Conservation (phyloP, 2,113 vertebrate genomes). For the Toxostoma redivivum region DNA sequence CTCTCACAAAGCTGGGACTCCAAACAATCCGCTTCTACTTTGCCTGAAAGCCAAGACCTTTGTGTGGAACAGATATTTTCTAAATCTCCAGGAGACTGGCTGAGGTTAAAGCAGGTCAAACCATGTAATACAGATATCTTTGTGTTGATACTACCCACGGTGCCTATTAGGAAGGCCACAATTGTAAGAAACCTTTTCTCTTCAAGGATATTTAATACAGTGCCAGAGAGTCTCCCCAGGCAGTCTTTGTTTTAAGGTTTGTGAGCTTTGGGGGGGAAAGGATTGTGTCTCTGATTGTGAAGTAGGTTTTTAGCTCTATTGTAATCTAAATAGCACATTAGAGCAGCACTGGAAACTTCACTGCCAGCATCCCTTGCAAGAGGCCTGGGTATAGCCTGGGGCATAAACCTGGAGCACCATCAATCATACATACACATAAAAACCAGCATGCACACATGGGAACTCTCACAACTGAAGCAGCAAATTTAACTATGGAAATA, state of each 20-base stretch:
- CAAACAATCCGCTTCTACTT: neutral
- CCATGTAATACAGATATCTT: neutral
- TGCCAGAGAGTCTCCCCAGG: slow-evolving; percentile 6
- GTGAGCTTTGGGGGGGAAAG: neutral
- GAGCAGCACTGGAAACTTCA: neutral
- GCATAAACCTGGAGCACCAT: slow-evolving; percentile 17
- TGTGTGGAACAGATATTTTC: neutral
- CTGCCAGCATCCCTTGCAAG: neutral
- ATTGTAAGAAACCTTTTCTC: slow-evolving; percentile 26
- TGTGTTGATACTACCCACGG: neutral
- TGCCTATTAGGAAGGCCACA: slow-evolving; percentile 7
- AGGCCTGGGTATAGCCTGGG: neutral
- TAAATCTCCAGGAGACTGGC: neutral
- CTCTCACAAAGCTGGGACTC: neutral
- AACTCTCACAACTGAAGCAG: neutral
- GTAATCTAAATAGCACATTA: neutral
- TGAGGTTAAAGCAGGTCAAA: slow-evolving; percentile 45
- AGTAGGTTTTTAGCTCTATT: neutral
- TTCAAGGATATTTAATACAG: slow-evolving; percentile 12
- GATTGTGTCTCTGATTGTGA: neutral
- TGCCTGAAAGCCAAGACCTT: neutral
- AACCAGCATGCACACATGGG: neutral
- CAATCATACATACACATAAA: neutral
- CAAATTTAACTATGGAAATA: neutral
- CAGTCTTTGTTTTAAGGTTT: slow-evolving; percentile 40